phyloP scores from a whole-genome alignment of 2,888 invertebrate species.

The Hypselothyrea guttata region DNA sequence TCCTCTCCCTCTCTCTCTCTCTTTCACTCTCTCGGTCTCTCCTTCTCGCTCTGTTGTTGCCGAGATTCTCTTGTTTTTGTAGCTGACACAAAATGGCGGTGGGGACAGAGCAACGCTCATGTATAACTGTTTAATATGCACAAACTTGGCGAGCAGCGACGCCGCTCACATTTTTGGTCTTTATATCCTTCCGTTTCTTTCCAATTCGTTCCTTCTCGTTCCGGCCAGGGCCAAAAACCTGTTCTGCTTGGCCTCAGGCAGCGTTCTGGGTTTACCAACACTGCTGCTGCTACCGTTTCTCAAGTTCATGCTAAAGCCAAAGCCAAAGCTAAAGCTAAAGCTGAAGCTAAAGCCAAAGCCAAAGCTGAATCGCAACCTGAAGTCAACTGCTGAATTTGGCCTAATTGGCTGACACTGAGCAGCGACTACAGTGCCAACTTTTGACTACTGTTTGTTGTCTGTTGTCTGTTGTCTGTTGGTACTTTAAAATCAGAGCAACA shows the following conservation, averaged over 20 bases:
- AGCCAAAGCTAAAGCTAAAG: background rate
- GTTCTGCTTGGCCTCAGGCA: conserved; percentile 37
- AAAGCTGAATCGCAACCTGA: background rate
- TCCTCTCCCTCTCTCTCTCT: conserved; percentile 6
- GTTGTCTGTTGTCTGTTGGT: no score
- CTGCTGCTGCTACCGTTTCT: background rate
- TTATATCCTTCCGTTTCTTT: conserved; percentile 36
- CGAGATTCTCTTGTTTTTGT: conserved; percentile 30
- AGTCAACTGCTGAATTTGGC: conserved; percentile 53
- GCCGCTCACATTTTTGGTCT: conserved; percentile 35
- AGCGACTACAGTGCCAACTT: conserved; percentile 45
- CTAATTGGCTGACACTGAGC: conserved; percentile 71
- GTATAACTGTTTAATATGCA: conserved; percentile 76
- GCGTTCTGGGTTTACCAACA: conserved; percentile 8
- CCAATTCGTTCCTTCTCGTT: background rate
- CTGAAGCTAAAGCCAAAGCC: background rate
- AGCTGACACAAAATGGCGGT: conserved; percentile 1
- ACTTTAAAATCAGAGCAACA: no score
- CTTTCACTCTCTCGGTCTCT: background rate
- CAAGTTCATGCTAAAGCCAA: background rate
- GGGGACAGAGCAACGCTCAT: conserved; percentile 34
- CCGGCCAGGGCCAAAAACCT: conserved; percentile 25
- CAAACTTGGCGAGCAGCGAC: conserved; percentile 55
- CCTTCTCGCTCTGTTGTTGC: background rate
- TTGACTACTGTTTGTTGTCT: conserved; percentile 34